Percentiles rank a stretch among this genome's conserved stretches.
Evolutionary conservation across 2,797 vertebrate genomes (phyloP).

Genomic region (Argyrosomus regius): DNA sequence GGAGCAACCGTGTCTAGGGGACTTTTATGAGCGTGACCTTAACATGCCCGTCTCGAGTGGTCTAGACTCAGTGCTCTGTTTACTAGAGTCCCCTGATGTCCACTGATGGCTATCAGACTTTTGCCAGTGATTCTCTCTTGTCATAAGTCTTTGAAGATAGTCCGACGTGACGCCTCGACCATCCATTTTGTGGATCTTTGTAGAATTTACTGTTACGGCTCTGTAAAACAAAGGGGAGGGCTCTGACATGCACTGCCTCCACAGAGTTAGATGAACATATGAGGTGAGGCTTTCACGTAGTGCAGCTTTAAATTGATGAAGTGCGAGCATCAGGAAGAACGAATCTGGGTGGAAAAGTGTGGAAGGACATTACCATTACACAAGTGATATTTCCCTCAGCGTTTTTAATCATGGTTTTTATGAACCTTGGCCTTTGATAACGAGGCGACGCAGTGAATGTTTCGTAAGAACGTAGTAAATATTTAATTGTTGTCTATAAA

Average conservation of each 20-base stretch:
- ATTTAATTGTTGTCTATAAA: constrained; percentile 75
- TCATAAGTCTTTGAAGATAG: constrained; percentile 67
- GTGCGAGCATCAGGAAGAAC: constrained; percentile 6
- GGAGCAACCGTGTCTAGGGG: constrained; percentile 46
- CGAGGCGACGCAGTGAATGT: constrained; percentile 37
- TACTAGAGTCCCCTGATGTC: constrained; percentile 58
- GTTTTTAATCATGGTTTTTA: constrained; percentile 27
- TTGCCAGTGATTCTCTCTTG: constrained; percentile 60
- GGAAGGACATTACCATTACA: constrained; percentile 6
- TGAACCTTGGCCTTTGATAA: constrained; percentile 28
- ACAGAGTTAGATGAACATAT: constrained; percentile 42
- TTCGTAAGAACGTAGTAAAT: constrained; percentile 76
- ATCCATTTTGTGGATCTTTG: constrained; percentile 44
- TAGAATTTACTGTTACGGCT: constrained; percentile 61
- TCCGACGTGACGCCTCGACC: constrained; percentile 35
- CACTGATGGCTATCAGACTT: constrained; percentile 65
- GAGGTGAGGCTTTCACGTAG: constrained; percentile 24
- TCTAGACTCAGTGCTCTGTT: constrained; percentile 70
- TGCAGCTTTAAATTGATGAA: constrained; percentile 33
- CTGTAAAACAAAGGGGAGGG: constrained; percentile 40
- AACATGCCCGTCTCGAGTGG: constrained; percentile 74
- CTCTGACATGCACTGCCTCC: constrained; percentile 37
- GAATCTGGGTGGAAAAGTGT: background rate
- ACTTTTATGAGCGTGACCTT: constrained; percentile 79
- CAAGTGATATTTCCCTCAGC: constrained; percentile 2